Evolutionary conservation across 2,113 vertebrate species (phyloP), one percentile per base, ranked within the genome.

Genomic region (Calidris pygmaea): DNA sequence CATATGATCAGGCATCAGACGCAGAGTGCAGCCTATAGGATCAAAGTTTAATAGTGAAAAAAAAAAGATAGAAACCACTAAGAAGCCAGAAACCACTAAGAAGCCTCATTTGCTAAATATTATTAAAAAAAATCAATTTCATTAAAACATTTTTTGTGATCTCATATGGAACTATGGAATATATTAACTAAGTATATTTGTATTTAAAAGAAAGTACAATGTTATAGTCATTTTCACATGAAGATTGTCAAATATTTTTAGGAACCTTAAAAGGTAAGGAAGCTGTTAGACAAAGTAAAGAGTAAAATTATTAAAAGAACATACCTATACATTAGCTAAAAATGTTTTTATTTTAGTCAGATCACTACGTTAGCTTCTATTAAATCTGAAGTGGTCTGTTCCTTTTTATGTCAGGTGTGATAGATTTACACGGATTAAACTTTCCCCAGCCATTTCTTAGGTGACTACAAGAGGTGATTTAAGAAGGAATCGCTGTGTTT

Each of bases 301-400:
- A 94, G 24, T 58, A 90, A 85, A 75, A 95, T 53, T 96, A 75
- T 50, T 87, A 87, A 78, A 94, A 95, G 14, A 7, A 3, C 22
- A 82, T 65, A 93, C 29, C 3, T 55, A 41, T 89, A 81, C 30
- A 83, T 93, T 93, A 74, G 35, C 23, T 77, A 80, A 80, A 93
- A 84, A 59, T 85, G 2, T 32, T 84, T 94, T 78, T 76, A 45
- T 83, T 29, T 89, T 93, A 89, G 35, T 60, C 82, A 90, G 56
- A 88, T 55, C 79, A 92, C 53, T 88, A 34, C 34, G 6, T 84
- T 95, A 74, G 19, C 45, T 95, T 75, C 56, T 96, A 70, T 96
- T 90, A 93, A 93, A 96, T 85, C 74, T 68, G 92, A 85, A 86
- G 30, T 48, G 18, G 41, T 90, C n/a, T 83, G 68, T 62, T 95